Conservation (phyloP, 1,140 invertebrate genomes). For the Cyclina sinensis region DNA sequence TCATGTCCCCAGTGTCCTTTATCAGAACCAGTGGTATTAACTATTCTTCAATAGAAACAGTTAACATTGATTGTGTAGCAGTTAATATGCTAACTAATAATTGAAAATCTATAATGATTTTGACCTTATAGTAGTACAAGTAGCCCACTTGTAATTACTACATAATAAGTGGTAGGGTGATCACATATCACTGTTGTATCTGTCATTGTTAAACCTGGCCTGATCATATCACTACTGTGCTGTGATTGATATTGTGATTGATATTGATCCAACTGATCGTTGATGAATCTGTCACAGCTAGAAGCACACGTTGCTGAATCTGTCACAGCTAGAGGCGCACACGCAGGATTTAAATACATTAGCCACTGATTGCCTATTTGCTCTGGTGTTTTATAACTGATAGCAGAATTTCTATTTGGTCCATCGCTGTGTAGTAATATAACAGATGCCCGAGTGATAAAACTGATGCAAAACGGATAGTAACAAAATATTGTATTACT, state of each 20-base stretch:
- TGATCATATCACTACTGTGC: background rate
- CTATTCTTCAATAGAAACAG: too few relatives aligned
- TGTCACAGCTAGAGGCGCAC: background rate
- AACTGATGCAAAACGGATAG: too few relatives aligned
- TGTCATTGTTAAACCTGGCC: background rate
- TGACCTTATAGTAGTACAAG: background rate
- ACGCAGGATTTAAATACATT: too few relatives aligned
- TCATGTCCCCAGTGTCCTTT: too few relatives aligned
- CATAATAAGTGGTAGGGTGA: background rate
- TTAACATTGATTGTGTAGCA: background rate
- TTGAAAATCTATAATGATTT: constrained; percentile 20
- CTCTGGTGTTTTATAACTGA: background rate
- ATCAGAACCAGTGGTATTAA: too few relatives aligned
- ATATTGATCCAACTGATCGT: background rate
- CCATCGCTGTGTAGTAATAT: too few relatives aligned
- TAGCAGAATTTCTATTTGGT: background rate
- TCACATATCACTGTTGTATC: constrained; percentile 16
- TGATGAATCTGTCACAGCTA: background rate
- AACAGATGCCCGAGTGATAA: too few relatives aligned
- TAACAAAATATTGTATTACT: too few relatives aligned
- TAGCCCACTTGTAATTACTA: background rate
- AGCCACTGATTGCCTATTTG: background rate
- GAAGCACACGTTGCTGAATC: background rate
- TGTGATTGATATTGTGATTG: constrained; percentile 15
- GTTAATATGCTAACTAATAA: constrained; percentile 5